Base-by-base conservation (phyloP, 2,888 invertebrate genomes). In the Bhutanitis thaidina region DNA sequence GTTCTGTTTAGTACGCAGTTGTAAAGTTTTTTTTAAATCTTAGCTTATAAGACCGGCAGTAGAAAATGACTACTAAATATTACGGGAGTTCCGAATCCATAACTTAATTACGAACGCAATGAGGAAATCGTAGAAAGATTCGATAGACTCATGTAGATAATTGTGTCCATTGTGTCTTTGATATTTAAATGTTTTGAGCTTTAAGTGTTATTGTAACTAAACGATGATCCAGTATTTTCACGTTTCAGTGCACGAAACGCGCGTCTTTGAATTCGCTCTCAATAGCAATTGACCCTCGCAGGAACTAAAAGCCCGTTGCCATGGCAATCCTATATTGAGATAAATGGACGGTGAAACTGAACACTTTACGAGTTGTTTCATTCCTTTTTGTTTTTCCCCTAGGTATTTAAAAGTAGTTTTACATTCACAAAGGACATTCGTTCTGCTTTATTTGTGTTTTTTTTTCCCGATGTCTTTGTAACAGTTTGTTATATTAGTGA, bases 321-420 rank as follows among this genome's bases (percentile, higher is more conserved):
- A 55, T 47, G 40, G 49, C 27, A 52, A 52, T 46, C 25, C 25
- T 16, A 47, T 55, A 47, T 53, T 36, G 36, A 51, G 49, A 58
- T 47, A 36, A 54, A 53, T 45, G 48, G 40, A 43, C 43, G 30
- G 50, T 47, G 54, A 45, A 48, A 40, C 37, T 37, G 37, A 30
- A 49, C 52, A 55, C 47, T 49, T 35, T 14, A 47, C 20, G 32
- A 39, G 43, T 43, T 32, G 46, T 32, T 46, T 32, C 13, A n/a
- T 38, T 38, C 7, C 13, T 30, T 39, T 39, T 46, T 38, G 16
- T 30, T 39, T 46, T 13, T 14, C 7, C 30, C 14, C 16, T 36
- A 9, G 32, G 27, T 16, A 41, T 27, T 27, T 40, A 29, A 15
- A 36, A 35, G 35, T 48, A 40, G 16, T 41, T 35, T 40, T 13